Evolutionary conservation across 1,140 invertebrate species (phyloP).

Genomic region (Drosophila seguyi): DNA sequence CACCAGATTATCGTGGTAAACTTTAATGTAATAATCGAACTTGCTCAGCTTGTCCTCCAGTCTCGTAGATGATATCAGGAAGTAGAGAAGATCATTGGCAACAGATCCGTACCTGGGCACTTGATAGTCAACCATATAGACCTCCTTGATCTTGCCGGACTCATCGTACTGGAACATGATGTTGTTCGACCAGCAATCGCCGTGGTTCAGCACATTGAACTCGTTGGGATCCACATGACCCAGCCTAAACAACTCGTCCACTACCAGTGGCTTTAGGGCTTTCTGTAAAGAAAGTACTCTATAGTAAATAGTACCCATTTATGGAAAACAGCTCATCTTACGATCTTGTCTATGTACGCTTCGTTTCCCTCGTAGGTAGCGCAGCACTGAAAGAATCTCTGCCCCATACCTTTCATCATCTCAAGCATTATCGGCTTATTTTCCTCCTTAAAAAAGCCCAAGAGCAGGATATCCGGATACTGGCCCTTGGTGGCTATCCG

Average conservation of each 20-base stretch:
- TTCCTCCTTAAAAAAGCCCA: constrained; percentile 58
- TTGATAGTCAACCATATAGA: constrained; percentile 69
- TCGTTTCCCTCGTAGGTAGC: constrained; percentile 29
- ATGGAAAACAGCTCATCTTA: not conserved
- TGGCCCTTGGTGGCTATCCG: constrained; percentile 85
- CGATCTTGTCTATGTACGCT: constrained; percentile 58
- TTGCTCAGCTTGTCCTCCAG: constrained; percentile 72
- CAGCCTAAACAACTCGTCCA: not conserved
- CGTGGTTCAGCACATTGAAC: constrained; percentile 88
- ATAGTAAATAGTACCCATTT: not conserved
- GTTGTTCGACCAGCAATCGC: constrained; percentile 87
- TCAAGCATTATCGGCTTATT: constrained; percentile 34
- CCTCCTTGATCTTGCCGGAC: constrained; percentile 80
- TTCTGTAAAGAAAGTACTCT: not conserved
- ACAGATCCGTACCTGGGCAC: constrained; percentile 66
- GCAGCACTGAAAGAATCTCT: constrained; percentile 1
- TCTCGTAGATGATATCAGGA: constrained; percentile 72
- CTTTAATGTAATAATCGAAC: constrained; percentile 77
- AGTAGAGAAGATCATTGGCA: constrained; percentile 68
- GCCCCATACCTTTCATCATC: constrained; percentile 36
- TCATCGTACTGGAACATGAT: constrained; percentile 88
- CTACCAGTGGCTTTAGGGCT: not conserved
- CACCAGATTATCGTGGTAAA: constrained; percentile 58
- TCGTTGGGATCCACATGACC: constrained; percentile 67
- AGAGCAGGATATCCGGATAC: constrained; percentile 26